Evolutionary conservation across 2,888 invertebrate genomes (phyloP).

Genomic region (Acleris cristana): DNA sequence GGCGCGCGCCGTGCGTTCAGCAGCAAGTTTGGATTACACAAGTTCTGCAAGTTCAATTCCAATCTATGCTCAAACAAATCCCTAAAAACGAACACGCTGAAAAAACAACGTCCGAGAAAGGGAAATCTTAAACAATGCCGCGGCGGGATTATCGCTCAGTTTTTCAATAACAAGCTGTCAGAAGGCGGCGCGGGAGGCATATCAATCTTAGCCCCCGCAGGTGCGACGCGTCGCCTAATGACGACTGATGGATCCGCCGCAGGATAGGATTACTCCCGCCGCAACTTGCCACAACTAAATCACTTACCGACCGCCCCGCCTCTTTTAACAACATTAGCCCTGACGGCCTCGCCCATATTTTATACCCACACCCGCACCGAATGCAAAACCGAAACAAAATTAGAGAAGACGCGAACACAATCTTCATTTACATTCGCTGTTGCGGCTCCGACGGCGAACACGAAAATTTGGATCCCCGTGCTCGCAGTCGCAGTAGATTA

Average conservation of each 20-base stretch:
- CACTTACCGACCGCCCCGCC: constrained; percentile 54
- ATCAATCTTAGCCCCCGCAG: constrained; percentile 77
- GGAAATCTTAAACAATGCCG: constrained; percentile 66
- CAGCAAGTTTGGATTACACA: constrained; percentile 32
- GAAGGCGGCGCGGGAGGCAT: constrained; percentile 57
- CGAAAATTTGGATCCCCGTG: constrained; percentile 45
- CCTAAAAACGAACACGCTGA: constrained; percentile 8
- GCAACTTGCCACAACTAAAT: constrained; percentile 67
- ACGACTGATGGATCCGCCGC: constrained; percentile 76
- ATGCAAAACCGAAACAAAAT: constrained; percentile 33
- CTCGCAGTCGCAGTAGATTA: constrained; percentile 47
- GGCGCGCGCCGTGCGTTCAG: constrained; percentile 19
- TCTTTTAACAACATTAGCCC: constrained; percentile 48
- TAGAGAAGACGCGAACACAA: constrained; percentile 28
- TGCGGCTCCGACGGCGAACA: constrained; percentile 45
- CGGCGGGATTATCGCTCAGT: constrained; percentile 76
- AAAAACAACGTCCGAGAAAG: constrained; percentile 43
- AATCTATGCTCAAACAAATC: constrained; percentile 14
- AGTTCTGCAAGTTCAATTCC: constrained; percentile 19
- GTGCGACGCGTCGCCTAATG: constrained; percentile 64
- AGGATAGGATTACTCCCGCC: constrained; percentile 69
- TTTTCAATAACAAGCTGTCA: constrained; percentile 80
- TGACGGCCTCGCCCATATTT: constrained; percentile 44
- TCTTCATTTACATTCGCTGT: constrained; percentile 44
- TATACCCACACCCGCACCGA: constrained; percentile 5